Evolutionary conservation across 2,113 vertebrate genomes (phyloP), one percentile per base, ranked within the genome.

Genomic region (Poeciliopsis retropinna): DNA sequence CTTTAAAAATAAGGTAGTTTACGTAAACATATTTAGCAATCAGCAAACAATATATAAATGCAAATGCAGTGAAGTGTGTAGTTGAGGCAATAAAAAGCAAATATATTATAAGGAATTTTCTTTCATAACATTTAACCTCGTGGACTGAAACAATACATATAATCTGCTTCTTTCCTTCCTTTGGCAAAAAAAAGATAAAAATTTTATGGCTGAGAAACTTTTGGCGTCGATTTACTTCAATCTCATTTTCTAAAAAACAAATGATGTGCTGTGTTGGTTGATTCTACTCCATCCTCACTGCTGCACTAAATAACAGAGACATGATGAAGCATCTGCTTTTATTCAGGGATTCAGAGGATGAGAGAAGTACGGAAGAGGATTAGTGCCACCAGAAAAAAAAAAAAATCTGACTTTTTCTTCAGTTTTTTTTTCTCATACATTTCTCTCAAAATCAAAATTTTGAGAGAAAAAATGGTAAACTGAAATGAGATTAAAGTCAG

Each of bases 91-190:
- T 79, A 77, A 65, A 88, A 93, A 91, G 92, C 90, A 88, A 91
- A 93, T 91, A 92, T 92, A 93, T 91, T 92, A 91, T 89, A 86
- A 66, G 80, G 76, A 51, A 69, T 82, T 77, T 87, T 41, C 60
- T 80, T 80, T 69, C 73, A 78, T 69, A 54, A 82, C 60, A 82
- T 15, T 64, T 70, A 64, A 78, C 60, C 39, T 85, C 34, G 32
- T 88, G 67, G 57, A 71, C 22, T 72, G 73, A 75, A 84, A 85
- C 76, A 77, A 71, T 70, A 83, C 3, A 86, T 81, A 77, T 71
- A 17, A 65, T 28, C 31, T 39, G 70, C 70, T 81, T 85, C 37
- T 51, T 81, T 64, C 84, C 29, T 61, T 76, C 60, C 76, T 88
- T 85, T 91, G 83, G 80, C 69, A 90, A 83, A 0, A 47, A 0